Evolutionary conservation across 2,888 invertebrate species (phyloP).

Genomic region (Onchidella celtica): DNA sequence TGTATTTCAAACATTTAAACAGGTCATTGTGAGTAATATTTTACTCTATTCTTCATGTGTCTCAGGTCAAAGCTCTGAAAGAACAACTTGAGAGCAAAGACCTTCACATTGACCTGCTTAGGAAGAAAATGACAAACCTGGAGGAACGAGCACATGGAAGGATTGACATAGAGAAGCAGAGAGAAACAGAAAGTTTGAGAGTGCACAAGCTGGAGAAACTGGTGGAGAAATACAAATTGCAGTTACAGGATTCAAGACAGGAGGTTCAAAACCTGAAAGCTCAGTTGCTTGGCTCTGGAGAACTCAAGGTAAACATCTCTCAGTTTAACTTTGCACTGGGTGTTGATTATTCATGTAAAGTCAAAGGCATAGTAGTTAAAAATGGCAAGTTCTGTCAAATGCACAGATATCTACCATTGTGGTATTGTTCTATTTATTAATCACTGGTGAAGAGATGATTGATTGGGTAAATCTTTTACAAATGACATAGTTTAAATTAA

Average conservation of each 20-base stretch:
- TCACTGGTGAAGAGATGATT: too few species aligned
- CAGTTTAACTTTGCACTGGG: too few species aligned
- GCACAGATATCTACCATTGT: too few species aligned
- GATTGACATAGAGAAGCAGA: constrained; percentile 73
- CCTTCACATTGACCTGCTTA: constrained; percentile 92
- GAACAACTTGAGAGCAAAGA: constrained; percentile 96
- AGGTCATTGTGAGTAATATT: too few species aligned
- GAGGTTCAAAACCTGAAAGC: constrained; percentile 91
- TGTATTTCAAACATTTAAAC: too few species aligned
- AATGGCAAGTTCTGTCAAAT: too few species aligned
- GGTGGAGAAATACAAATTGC: constrained; percentile 89
- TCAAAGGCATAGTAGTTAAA: too few species aligned
- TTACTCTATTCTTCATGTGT: too few species aligned
- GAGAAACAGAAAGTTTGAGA: constrained; percentile 71
- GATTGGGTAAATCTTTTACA: too few species aligned
- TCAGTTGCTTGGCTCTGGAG: constrained; percentile 76
- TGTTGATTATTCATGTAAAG: too few species aligned
- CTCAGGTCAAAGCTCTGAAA: constrained; percentile 89
- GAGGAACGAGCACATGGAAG: constrained; percentile 76
- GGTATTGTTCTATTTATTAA: not conserved
- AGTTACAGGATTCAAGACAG: constrained; percentile 90
- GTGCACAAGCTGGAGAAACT: constrained; percentile 88
- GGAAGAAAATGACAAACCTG: constrained; percentile 87
- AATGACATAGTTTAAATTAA: too few species aligned
- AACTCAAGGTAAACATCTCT: constrained; percentile 68